Evolutionary conservation across 2,888 invertebrate species (phyloP).

Genomic region (Drosophila falleni): DNA sequence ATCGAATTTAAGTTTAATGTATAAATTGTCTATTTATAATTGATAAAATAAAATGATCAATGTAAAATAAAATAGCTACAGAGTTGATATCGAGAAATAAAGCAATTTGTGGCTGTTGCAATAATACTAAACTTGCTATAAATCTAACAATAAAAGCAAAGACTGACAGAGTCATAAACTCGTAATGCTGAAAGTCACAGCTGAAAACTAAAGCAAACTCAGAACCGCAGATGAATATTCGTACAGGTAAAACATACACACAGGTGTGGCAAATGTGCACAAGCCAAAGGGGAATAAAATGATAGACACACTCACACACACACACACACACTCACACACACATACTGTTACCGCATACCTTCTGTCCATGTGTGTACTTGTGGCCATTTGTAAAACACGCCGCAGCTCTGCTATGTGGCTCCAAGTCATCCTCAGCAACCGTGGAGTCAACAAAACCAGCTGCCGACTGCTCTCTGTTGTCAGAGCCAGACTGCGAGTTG

Average conservation of each 20-base stretch:
- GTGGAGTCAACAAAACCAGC: slow-evolving; percentile 33
- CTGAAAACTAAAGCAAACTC: slow-evolving; percentile 12
- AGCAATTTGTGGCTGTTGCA: slow-evolving; percentile 2
- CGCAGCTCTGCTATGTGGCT: slow-evolving; percentile 83
- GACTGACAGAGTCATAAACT: slow-evolving; percentile 19
- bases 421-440: slow-evolving; percentile 69
- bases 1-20: not conserved
- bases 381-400: slow-evolving; percentile 83
- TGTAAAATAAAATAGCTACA: not conserved
- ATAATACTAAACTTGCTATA: slow-evolving; percentile 22
- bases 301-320: slow-evolving; percentile 7
- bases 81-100: not conserved
- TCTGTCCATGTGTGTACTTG: slow-evolving; percentile 85
- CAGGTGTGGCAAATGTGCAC: slow-evolving; percentile 40
- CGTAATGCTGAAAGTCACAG: slow-evolving; percentile 8
- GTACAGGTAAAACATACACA: not conserved
- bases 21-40: not conserved
- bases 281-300: slow-evolving; percentile 10
- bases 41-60: not conserved
- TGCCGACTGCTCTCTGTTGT: slow-evolving; percentile 8
- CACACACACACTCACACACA: slow-evolving; percentile 7
- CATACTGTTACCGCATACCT: slow-evolving; percentile 73
- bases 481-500: slow-evolving; percentile 13
- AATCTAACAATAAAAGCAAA: slow-evolving; percentile 34
- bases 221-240: slow-evolving; percentile 47